Evolutionary conservation across 2,888 invertebrate genomes (phyloP).

Genomic region (Sthenelais limicola): DNA sequence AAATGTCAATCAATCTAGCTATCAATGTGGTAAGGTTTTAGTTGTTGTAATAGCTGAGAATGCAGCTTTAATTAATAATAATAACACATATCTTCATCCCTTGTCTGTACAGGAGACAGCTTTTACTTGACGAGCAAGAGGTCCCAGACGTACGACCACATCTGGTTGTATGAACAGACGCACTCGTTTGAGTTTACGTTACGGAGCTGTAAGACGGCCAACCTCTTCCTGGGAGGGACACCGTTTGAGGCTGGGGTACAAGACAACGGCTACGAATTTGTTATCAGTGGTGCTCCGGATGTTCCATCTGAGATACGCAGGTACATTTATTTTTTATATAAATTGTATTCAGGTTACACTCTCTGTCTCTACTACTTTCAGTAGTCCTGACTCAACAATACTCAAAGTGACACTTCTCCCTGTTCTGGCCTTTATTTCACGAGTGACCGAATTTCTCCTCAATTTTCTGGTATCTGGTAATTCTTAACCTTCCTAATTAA

Average conservation of each 20-base stretch:
- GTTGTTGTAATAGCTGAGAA: not conserved
- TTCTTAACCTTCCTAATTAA: too few species aligned
- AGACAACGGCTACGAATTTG: not conserved
- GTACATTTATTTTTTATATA: conserved; percentile 8
- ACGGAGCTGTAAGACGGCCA: conserved; percentile 8
- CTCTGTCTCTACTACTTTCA: too few species aligned
- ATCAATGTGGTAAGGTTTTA: too few species aligned
- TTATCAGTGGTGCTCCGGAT: not conserved
- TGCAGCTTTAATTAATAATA: not conserved
- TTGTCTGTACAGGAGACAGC: not conserved
- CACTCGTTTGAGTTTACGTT: conserved; percentile 22
- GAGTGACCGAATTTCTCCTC: too few species aligned
- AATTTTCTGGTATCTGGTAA: too few species aligned
- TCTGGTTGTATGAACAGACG: not conserved
- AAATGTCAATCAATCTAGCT: too few species aligned
- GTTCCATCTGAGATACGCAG: not conserved
- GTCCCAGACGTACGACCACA: not conserved
- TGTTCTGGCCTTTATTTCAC: too few species aligned
- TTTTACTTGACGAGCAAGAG: conserved; percentile 7
- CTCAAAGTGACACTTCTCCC: too few species aligned
- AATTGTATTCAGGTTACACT: too few species aligned
- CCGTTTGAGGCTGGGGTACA: not conserved
- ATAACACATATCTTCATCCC: not conserved
- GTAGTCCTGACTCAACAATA: too few species aligned
- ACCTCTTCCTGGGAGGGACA: not conserved